These are phyloP conservation scores for Mungos mungo DNA, from an alignment of 2,113 vertebrate species.

Conservation along the genomic window DNA sequence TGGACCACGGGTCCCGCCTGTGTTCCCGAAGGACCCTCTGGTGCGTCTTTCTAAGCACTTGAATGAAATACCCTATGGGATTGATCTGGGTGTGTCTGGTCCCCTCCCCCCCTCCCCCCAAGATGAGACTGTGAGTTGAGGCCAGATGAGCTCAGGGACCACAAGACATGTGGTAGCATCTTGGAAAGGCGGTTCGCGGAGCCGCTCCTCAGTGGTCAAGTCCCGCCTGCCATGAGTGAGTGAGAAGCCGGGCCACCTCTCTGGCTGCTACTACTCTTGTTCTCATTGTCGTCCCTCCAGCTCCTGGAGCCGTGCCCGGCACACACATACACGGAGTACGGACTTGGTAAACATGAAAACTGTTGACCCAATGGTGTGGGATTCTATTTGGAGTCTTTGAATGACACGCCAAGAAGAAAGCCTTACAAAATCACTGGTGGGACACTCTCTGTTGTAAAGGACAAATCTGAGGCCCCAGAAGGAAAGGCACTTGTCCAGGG, in stretches of 20 bases:
- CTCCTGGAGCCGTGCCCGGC: not conserved
- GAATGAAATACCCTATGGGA: not conserved
- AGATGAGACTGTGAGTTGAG: not conserved
- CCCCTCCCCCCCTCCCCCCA: too few relatives aligned
- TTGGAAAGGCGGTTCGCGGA: not conserved
- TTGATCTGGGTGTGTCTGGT: not conserved
- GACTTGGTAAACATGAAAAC: rapidly evolving
- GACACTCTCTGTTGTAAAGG: not conserved
- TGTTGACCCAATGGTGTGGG: not conserved
- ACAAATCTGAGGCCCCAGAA: not conserved
- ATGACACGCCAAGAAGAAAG: not conserved
- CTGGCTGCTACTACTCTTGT: rapidly evolving
- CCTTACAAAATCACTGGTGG: not conserved
- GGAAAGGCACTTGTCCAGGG: not conserved
- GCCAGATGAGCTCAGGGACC: not conserved
- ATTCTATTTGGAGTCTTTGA: not conserved
- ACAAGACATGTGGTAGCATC: rapidly evolving
- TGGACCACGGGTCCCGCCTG: rapidly evolving
- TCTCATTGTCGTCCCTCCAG: not conserved
- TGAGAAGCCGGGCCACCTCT: rapidly evolving
- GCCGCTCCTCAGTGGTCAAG: rapidly evolving
- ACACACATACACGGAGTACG: rapidly evolving
- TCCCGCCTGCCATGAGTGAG: rapidly evolving
- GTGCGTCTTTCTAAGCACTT: not conserved
- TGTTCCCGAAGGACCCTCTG: not conserved